Evolutionary conservation across 2,888 invertebrate species (phyloP).

Genomic region (Hydraecia micacea): DNA sequence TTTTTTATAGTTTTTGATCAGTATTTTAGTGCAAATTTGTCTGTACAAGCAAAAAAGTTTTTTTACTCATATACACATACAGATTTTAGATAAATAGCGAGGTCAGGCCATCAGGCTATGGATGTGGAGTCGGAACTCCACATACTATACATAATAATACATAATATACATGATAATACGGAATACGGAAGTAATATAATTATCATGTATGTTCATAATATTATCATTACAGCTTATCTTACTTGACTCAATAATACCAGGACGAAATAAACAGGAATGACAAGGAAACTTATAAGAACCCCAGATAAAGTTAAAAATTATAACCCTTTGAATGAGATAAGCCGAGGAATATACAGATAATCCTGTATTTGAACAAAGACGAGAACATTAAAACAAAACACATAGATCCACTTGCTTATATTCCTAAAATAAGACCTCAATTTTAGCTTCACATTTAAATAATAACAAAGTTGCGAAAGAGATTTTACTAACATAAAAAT

Average conservation of each 20-base stretch:
- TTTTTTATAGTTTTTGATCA: not conserved
- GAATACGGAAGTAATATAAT: no score
- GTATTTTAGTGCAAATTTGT: not conserved
- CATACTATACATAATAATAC: no score
- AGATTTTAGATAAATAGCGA: not conserved
- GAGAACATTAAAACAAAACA: slow-evolving; percentile 4
- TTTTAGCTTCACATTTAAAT: slow-evolving; percentile 31
- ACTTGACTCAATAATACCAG: not conserved
- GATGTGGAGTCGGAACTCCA: no score
- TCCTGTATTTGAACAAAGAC: not conserved
- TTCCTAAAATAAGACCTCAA: not conserved
- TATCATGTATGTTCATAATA: not conserved
- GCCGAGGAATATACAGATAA: not conserved
- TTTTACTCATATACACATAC: not conserved
- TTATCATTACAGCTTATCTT: not conserved
- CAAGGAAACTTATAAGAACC: not conserved
- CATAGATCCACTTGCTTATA: not conserved
- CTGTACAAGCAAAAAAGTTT: not conserved
- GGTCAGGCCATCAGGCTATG: no score
- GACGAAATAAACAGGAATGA: not conserved
- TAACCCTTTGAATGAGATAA: not conserved
- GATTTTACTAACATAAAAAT: slow-evolving; percentile 46
- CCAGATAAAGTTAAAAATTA: not conserved
- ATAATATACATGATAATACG: no score
- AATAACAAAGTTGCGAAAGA: slow-evolving; percentile 31